Evolutionary conservation across 2,888 invertebrate species (phyloP).

Genomic region (Unio delphinus): DNA sequence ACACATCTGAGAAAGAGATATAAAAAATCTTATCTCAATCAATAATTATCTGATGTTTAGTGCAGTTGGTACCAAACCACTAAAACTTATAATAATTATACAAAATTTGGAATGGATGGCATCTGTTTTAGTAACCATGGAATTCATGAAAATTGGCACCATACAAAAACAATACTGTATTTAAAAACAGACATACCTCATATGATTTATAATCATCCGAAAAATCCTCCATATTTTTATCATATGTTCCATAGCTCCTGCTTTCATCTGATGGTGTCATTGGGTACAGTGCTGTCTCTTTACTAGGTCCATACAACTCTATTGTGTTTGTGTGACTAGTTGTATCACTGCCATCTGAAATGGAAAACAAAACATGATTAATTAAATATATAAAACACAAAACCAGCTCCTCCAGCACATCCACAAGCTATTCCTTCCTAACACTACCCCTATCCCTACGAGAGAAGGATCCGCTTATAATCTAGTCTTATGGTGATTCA

Average conservation of each 20-base stretch:
- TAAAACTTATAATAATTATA: too few relatives aligned
- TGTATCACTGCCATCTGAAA: conserved; percentile 71
- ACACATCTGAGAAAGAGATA: too few relatives aligned
- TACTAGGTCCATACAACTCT: conserved; percentile 83
- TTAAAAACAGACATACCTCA: conserved; percentile 46
- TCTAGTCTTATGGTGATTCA: too few relatives aligned
- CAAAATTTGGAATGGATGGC: too few relatives aligned
- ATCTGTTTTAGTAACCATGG: too few relatives aligned
- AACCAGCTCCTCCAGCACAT: not conserved
- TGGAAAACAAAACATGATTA: not conserved
- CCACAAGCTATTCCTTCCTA: not conserved
- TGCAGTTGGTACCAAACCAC: too few relatives aligned
- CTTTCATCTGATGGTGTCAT: conserved; percentile 63
- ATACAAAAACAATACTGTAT: too few relatives aligned
- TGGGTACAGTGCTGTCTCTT: conserved; percentile 58
- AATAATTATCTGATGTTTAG: too few relatives aligned
- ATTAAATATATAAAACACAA: not conserved
- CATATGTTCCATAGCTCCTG: conserved; percentile 67
- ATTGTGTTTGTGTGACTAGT: conserved; percentile 92
- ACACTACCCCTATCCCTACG: too few relatives aligned
- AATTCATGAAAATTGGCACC: too few relatives aligned
- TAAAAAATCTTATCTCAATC: too few relatives aligned
- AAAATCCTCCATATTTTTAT: conserved; percentile 67
- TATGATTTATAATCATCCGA: conserved; percentile 64
- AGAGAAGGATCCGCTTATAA: too few relatives aligned